Base-by-base conservation (phyloP, 2,888 invertebrate species). In the Eudasyphora cyanicolor region DNA sequence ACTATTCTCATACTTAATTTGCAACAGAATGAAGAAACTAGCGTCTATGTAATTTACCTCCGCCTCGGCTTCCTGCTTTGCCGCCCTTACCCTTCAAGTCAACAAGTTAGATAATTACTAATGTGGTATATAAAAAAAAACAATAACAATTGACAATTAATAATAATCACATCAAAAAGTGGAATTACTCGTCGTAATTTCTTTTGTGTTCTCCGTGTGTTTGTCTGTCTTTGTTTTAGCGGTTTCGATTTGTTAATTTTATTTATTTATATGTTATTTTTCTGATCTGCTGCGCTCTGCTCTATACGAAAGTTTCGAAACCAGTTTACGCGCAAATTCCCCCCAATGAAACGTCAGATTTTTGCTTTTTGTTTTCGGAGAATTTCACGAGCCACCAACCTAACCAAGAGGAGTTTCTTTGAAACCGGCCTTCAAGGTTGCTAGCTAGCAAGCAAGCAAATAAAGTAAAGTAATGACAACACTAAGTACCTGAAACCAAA, bases 321-420 rank as follows among this genome's bases (percentile, higher is more conserved):
- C 81, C 76, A 60, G 78, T 84, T 84, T 79, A 67, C 21, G n/a
- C 29, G 64, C 62, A 21, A 73, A 32, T 54, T 24, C 67, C 42
- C 12, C 2, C 21, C 14, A 24, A 27, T 27, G 24, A 57, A 24
- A 57, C 21, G 51, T 51, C 24, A 7, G 8, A 35, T 64, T 35
- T 32, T 62, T 62, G 27, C 17, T 42, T 74, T 51, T 78, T 45
- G n/a, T 75, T 35, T 76, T 67, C 45, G 49, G 21, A 60, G 49
- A 76, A 74, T 78, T 78, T 71, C 57, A 78, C 64, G 27, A 38
- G 27, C 45, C 75, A 67, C n/a, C n/a, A n/a, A n/a, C n/a, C n/a
- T n/a, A n/a, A n/a, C n/a, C n/a, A n/a, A n/a, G n/a, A n/a, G 17
- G 21, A 45, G 45, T 3, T 79, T 79, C 32, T 79, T 73, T 12